These are phyloP conservation scores for Vipera ursinii DNA, from an alignment of 2,797 vertebrate species.

Conservation along the genomic window DNA sequence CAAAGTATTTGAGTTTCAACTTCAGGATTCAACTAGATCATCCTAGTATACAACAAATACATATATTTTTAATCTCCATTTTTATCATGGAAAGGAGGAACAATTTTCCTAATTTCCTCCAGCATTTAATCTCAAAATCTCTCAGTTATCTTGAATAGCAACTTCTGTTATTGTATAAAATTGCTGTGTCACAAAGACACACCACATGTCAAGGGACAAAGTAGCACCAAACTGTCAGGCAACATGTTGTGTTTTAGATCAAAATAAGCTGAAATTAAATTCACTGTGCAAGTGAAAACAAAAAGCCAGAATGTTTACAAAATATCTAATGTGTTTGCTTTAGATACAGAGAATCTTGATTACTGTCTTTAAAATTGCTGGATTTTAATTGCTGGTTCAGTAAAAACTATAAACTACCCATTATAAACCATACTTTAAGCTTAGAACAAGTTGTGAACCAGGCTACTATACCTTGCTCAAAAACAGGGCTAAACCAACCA, in stretches of 20 bases:
- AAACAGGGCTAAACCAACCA: background rate
- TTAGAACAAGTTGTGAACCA: background rate
- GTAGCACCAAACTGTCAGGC: conserved; percentile 22
- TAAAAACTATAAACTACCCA: background rate
- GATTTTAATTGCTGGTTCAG: background rate
- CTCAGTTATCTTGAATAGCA: background rate
- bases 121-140: background rate
- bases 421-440: background rate
- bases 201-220: background rate
- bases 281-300: background rate
- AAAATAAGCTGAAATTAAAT: conserved; percentile 11
- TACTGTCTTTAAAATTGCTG: background rate
- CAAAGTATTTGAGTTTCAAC: too few species aligned
- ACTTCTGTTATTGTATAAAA: background rate
- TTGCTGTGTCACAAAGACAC: conserved; percentile 6
- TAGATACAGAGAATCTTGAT: background rate
- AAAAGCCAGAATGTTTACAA: background rate
- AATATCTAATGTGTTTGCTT: background rate
- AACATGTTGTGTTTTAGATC: background rate
- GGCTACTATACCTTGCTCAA: background rate
- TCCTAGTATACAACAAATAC: background rate
- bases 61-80: background rate
- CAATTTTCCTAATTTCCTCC: background rate
- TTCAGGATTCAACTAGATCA: too few species aligned
- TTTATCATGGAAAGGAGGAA: background rate